Evolutionary conservation across 2,888 invertebrate genomes (phyloP).

Genomic region (Idaea straminata): DNA sequence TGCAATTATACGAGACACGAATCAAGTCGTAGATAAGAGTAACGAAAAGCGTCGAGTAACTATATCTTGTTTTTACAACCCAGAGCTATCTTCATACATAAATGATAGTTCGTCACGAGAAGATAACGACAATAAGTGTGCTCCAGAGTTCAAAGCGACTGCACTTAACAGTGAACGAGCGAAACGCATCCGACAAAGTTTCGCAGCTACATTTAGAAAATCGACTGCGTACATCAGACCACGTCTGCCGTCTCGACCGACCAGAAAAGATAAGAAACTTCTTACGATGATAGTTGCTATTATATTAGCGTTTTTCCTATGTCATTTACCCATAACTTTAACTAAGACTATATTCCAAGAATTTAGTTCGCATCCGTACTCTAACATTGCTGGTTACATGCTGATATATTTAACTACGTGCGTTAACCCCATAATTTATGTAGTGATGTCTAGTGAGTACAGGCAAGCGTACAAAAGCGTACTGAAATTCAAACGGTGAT

Average conservation of each 20-base stretch:
- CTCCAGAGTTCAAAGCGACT: slow-evolving; percentile 40
- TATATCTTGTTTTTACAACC: slow-evolving; percentile 37
- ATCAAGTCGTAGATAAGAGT: slow-evolving; percentile 20
- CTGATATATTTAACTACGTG: slow-evolving; percentile 92
- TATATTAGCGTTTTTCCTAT: slow-evolving; percentile 92
- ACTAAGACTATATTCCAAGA: slow-evolving; percentile 87
- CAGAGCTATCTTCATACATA: slow-evolving; percentile 49
- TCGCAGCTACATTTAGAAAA: slow-evolving; percentile 55
- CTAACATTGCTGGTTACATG: slow-evolving; percentile 91
- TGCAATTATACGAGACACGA: slow-evolving; percentile 25
- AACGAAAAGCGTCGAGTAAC: slow-evolving; percentile 19
- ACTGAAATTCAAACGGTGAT: slow-evolving; percentile 18
- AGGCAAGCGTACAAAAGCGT: slow-evolving; percentile 91
- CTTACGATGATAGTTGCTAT: slow-evolving; percentile 94
- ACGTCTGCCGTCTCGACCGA: slow-evolving; percentile 86
- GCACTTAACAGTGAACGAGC: slow-evolving; percentile 40
- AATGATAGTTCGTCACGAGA: slow-evolving; percentile 43
- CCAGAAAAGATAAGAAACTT: slow-evolving; percentile 86
- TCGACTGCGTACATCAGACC: slow-evolving; percentile 66
- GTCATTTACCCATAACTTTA: slow-evolving; percentile 94
- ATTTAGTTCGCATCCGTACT: slow-evolving; percentile 80
- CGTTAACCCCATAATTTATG: slow-evolving; percentile 95
- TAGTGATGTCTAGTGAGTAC: slow-evolving; percentile 96
- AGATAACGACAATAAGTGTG: slow-evolving; percentile 53
- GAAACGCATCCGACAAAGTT: slow-evolving; percentile 45